These are phyloP conservation scores for Sarcoramphus papa DNA, from an alignment of 2,797 vertebrate species.

Conservation along the genomic window DNA sequence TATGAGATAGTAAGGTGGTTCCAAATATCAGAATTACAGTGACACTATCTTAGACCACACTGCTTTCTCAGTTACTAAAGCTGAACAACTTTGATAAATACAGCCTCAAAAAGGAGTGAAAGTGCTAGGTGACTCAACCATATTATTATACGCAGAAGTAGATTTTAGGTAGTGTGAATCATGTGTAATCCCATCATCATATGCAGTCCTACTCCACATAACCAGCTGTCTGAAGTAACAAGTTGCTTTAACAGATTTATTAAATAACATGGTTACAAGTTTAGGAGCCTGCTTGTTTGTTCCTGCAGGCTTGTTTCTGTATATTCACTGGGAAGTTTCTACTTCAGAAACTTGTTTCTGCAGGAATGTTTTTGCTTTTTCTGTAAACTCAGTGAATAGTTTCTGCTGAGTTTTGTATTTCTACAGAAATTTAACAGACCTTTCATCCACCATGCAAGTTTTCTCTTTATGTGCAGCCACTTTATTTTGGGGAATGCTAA, in stretches of 20 bases:
- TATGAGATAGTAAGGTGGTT: background rate
- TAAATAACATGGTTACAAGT: background rate
- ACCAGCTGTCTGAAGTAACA: background rate
- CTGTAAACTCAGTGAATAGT: background rate
- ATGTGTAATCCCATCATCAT: background rate
- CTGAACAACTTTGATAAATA: background rate
- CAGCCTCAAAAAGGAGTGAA: background rate
- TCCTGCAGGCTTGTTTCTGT: background rate
- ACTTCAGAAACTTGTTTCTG: background rate
- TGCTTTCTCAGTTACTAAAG: background rate
- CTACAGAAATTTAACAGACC: background rate
- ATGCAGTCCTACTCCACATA: background rate
- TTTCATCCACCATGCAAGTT: background rate
- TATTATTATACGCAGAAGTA: background rate
- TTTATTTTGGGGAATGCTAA: background rate
- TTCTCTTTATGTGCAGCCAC: background rate
- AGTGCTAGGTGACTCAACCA: background rate
- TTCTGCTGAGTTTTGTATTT: slow-evolving; percentile 12
- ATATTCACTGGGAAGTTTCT: background rate
- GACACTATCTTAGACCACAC: background rate
- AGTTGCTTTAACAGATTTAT: background rate
- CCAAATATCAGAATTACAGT: background rate
- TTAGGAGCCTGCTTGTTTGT: background rate
- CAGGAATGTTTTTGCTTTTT: background rate
- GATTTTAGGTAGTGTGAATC: background rate